Evolutionary conservation across 2,888 invertebrate species (phyloP).

Genomic region (Ochlodes sylvanus): DNA sequence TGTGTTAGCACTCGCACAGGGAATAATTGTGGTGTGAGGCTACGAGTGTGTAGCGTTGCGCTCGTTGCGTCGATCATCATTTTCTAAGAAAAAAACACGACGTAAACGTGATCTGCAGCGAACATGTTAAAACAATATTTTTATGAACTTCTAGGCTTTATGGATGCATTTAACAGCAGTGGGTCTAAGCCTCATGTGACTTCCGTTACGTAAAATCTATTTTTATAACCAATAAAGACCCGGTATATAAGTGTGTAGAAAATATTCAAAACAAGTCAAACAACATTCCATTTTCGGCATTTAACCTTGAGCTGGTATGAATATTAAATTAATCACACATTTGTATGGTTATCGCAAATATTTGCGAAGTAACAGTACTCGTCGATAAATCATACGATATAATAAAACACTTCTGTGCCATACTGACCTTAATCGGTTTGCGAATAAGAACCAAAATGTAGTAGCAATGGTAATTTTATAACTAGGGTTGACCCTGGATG

Average conservation of each 20-base stretch:
- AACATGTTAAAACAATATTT: too few relatives aligned
- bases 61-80: too few relatives aligned
- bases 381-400: constrained; percentile 39
- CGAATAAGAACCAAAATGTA: constrained; percentile 33
- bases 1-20: too few relatives aligned
- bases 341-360: constrained; percentile 40
- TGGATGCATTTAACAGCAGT: background rate
- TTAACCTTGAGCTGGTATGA: constrained; percentile 48
- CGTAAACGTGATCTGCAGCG: too few relatives aligned
- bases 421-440: constrained; percentile 29
- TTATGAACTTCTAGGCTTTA: background rate
- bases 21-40: too few relatives aligned
- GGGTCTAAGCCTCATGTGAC: background rate
- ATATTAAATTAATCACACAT: constrained; percentile 44
- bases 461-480: constrained; percentile 15
- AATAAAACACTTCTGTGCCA: constrained; percentile 30
- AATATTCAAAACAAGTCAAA: constrained; percentile 45
- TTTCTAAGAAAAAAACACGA: too few relatives aligned
- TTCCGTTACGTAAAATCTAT: constrained; percentile 2
- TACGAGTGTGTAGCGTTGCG: too few relatives aligned
- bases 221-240: background rate
- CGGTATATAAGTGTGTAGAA: constrained; percentile 4
- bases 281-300: constrained; percentile 49
- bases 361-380: constrained; percentile 39
- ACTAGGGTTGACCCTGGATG: constrained; percentile 6